A percentile compares a stretch with the other conserved stretches of the same genome.
phyloP scores from a whole-genome alignment of 2,113 vertebrate genomes.

The Kryptolebias marmoratus region DNA sequence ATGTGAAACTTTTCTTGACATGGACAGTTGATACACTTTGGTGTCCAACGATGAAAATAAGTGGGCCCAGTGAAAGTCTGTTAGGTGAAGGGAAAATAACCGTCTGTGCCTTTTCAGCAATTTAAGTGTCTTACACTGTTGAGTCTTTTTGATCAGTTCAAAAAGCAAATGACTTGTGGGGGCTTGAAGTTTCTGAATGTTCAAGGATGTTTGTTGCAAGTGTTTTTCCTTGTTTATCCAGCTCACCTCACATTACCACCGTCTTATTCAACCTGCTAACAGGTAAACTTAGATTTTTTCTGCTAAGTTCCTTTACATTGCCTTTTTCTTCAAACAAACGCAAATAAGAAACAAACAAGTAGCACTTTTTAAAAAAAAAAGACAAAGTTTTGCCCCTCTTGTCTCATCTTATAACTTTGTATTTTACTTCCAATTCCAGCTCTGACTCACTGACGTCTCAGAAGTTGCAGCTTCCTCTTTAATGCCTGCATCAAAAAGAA shows the following conservation, averaged over 20 bases:
- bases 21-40: slow-evolving; percentile 47
- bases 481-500: not conserved
- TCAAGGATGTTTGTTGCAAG: not conserved
- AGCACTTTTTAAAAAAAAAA: slow-evolving; percentile 11
- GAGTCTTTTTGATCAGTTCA: not conserved
- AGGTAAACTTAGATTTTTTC: slow-evolving; percentile 6
- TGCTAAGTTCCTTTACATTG: slow-evolving; percentile 25
- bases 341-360: slow-evolving; percentile 16
- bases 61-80: slow-evolving; percentile 57
- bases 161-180: not conserved
- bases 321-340: slow-evolving; percentile 13
- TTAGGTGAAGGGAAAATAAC: slow-evolving; percentile 22
- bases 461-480: not conserved
- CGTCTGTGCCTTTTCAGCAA: slow-evolving; percentile 1
- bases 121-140: not conserved
- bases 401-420: slow-evolving; percentile 18
- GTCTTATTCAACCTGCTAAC: slow-evolving; percentile 18
- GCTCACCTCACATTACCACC: not conserved
- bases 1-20: slow-evolving; percentile 36
- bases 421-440: slow-evolving; percentile 8
- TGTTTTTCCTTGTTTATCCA: slow-evolving; percentile 11
- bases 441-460: not conserved
- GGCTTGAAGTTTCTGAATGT: not conserved
- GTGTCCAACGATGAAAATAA: slow-evolving; percentile 63
- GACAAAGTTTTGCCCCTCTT: slow-evolving; percentile 26